Evolutionary conservation across 2,113 vertebrate genomes (phyloP).

Genomic region (Mus spicilegus): DNA sequence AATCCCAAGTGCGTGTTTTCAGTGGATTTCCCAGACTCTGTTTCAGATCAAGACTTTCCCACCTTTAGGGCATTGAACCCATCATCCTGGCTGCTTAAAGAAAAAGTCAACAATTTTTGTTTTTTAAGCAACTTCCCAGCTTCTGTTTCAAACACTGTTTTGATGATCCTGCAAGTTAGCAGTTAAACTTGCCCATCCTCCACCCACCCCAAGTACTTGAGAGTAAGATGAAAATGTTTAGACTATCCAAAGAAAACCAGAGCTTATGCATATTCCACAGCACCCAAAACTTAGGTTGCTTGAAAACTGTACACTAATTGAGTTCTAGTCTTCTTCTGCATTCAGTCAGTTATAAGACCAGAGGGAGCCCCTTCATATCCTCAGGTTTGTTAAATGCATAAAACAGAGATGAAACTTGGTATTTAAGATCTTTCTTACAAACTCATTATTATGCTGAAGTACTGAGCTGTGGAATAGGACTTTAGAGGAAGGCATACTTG

Average conservation of each 20-base stretch:
- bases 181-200: background rate
- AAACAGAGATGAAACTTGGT: background rate
- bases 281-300: background rate
- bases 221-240: constrained; percentile 31
- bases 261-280: background rate
- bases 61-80: background rate
- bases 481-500: background rate
- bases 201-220: background rate
- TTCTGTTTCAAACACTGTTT: background rate
- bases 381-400: constrained; percentile 1
- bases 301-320: background rate
- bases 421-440: constrained; percentile 35
- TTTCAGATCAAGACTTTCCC: constrained; percentile 23
- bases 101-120: background rate
- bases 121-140: background rate
- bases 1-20: background rate
- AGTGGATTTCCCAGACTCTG: background rate
- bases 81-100: background rate
- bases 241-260: background rate
- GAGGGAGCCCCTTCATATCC: background rate
- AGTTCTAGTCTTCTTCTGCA: background rate
- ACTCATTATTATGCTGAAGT: background rate
- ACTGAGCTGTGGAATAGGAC: background rate
- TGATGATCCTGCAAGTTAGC: constrained; percentile 20
- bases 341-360: background rate